phyloP scores from a whole-genome alignment of 1,140 invertebrate species.

The Matsumurasca onukii region DNA sequence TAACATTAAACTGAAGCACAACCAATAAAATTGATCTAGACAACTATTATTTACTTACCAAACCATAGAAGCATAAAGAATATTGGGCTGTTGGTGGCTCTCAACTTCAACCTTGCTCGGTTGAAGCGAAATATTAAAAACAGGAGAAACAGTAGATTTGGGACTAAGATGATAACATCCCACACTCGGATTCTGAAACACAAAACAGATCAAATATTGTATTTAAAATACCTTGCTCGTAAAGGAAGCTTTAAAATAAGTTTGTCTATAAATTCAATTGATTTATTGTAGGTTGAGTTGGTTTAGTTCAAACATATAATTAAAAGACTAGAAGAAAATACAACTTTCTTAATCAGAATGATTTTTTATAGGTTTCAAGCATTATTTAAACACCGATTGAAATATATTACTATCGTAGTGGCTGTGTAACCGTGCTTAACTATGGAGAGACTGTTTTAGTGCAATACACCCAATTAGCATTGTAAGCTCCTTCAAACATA shows the following conservation, averaged over 20 bases:
- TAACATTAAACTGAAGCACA: no score
- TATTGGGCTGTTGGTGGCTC: slow-evolving; percentile 78
- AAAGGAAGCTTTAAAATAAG: neutral
- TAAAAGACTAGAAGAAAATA: slow-evolving; percentile 12
- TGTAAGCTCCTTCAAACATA: no score
- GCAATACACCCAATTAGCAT: no score
- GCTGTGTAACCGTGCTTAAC: no score
- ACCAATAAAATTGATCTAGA: no score
- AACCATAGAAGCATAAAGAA: slow-evolving; percentile 77
- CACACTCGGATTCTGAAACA: slow-evolving; percentile 74
- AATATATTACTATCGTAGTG: no score
- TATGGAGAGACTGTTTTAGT: no score
- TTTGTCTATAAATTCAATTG: neutral
- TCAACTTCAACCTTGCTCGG: slow-evolving; percentile 69
- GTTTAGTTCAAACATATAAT: neutral
- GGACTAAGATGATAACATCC: slow-evolving; percentile 79
- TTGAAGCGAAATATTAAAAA: slow-evolving; percentile 71
- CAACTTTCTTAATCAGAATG: slow-evolving; percentile 21
- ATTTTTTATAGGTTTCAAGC: slow-evolving; percentile 4
- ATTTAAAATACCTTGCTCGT: slow-evolving; percentile 1
- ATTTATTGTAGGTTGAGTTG: neutral
- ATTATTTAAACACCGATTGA: no score
- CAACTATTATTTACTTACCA: slow-evolving; percentile 55
- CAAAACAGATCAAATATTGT: slow-evolving; percentile 31
- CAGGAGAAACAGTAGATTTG: slow-evolving; percentile 73